Conservation (phyloP, 2,888 invertebrate species). For the Anorthoa munda region DNA sequence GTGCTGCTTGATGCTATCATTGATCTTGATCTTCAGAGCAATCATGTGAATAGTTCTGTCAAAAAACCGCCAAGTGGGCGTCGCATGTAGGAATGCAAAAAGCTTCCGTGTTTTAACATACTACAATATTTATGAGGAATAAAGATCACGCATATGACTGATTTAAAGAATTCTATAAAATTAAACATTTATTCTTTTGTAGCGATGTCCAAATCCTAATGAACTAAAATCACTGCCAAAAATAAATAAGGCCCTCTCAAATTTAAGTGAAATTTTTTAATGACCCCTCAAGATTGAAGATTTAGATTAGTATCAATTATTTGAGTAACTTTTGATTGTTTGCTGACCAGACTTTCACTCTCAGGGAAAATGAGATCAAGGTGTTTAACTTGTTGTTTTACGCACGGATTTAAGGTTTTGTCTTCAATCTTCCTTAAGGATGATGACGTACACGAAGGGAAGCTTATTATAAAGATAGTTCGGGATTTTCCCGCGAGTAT, state of each 20-base stretch:
- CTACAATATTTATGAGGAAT: not conserved
- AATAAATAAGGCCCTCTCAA: not conserved
- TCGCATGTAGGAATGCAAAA: constrained; percentile 23
- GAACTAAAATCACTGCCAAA: constrained; percentile 2
- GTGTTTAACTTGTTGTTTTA: not conserved
- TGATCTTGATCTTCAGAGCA: constrained; percentile 54
- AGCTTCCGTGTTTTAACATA: constrained; percentile 17
- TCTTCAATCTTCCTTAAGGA: not conserved
- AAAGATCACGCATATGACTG: constrained; percentile 16
- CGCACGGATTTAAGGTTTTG: not conserved
- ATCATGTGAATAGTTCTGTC: constrained; percentile 36
- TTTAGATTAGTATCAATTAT: constrained; percentile 30
- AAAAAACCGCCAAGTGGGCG: constrained; percentile 39
- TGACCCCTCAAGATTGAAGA: constrained; percentile 5
- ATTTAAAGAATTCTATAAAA: not conserved
- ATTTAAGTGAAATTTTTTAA: constrained; percentile 49
- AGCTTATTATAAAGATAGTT: too few species aligned
- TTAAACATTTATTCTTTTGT: too few species aligned
- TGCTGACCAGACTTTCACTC: constrained; percentile 28
- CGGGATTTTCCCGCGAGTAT: not conserved
- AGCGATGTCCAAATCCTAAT: not conserved
- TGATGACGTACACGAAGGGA: too few species aligned
- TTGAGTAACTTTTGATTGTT: constrained; percentile 33
- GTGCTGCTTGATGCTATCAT: constrained; percentile 26
- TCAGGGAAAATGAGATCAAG: constrained; percentile 1